Percentiles rank a stretch among this genome's conserved stretches.
These are phyloP conservation scores for Drosophila bocki DNA, from an alignment of 1,140 invertebrate genomes.

Conservation along the genomic window DNA sequence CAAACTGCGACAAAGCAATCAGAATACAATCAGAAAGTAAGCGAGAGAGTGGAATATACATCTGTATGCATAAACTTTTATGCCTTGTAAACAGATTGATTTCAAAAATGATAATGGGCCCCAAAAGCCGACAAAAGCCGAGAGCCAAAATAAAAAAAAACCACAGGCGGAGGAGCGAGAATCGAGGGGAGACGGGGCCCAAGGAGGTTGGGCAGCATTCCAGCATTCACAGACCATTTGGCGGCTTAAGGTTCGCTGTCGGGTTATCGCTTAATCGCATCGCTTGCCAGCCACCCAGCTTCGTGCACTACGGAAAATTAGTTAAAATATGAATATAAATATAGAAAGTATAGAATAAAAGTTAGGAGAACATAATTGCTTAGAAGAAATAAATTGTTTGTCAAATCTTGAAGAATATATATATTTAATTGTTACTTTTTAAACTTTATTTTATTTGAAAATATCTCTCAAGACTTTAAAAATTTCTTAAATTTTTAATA, in stretches of 20 bases:
- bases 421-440: no score
- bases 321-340: neutral
- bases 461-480: neutral
- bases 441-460: no score
- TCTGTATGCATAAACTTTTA: slow-evolving; percentile 41
- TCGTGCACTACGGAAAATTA: slow-evolving; percentile 16
- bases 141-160: slow-evolving; percentile 40
- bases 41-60: slow-evolving; percentile 41
- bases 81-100: slow-evolving; percentile 82
- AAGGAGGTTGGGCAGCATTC: slow-evolving; percentile 45
- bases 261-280: slow-evolving; percentile 83
- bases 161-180: neutral
- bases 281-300: slow-evolving; percentile 55
- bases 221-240: slow-evolving; percentile 82
- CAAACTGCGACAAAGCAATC: slow-evolving; percentile 45
- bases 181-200: neutral
- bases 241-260: slow-evolving; percentile 79
- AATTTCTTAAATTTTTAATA: neutral
- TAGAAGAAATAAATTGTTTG: neutral
- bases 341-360: no score
- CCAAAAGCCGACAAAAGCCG: slow-evolving; percentile 74
- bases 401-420: no score
- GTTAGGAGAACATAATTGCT: neutral
- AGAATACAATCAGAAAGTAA: slow-evolving; percentile 38
- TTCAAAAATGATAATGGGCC: slow-evolving; percentile 78